These are phyloP conservation scores for Tragopan temminckii DNA, from an alignment of 2,797 vertebrate species.

Conservation along the genomic window DNA sequence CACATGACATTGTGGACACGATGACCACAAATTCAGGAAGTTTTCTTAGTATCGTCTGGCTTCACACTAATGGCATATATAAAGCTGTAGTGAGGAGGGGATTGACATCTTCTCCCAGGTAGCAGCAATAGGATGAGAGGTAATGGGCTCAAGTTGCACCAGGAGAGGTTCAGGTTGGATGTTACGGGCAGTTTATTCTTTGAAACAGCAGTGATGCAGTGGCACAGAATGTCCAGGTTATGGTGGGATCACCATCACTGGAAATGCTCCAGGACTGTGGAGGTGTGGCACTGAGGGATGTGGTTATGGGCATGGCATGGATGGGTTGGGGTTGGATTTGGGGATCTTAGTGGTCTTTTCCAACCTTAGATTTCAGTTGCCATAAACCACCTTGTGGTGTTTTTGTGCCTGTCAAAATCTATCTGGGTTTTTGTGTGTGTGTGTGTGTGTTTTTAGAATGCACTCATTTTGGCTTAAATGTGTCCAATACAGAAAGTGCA, in stretches of 20 bases:
- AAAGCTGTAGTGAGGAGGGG: neutral
- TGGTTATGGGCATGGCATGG: neutral
- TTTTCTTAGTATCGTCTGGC: neutral
- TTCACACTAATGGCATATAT: neutral
- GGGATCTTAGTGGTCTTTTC: neutral
- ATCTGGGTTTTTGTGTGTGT: neutral
- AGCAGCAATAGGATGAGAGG: too few relatives aligned
- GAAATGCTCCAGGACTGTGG: neutral
- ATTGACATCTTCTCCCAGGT: too few relatives aligned
- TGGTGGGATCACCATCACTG: neutral
- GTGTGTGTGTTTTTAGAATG: neutral
- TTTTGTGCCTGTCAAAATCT: neutral
- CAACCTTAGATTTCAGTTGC: neutral
- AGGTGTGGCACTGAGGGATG: neutral
- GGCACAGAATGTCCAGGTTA: neutral
- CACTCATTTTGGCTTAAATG: neutral
- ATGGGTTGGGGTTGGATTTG: neutral
- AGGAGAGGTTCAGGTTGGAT: too few relatives aligned
- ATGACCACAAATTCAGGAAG: neutral
- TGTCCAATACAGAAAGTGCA: neutral
- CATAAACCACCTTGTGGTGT: neutral
- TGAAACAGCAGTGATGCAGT: too few relatives aligned
- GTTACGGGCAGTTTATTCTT: too few relatives aligned
- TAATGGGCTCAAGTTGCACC: too few relatives aligned
- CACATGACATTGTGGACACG: neutral